Conservation (phyloP, 2,797 vertebrate species). For the Tachyglossus aculeatus region DNA sequence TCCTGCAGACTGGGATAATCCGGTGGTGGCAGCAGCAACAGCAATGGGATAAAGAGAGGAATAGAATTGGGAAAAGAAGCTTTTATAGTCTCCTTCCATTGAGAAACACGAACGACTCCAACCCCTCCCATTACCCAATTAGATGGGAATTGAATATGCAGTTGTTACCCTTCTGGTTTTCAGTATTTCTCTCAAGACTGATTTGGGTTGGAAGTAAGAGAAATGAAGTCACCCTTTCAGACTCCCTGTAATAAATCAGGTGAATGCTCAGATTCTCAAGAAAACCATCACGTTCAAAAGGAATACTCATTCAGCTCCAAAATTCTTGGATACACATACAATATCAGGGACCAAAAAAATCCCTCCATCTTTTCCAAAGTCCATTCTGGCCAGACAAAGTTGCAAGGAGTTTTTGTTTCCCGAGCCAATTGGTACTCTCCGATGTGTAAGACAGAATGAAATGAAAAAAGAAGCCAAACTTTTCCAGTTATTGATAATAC, state of each 20-base stretch:
- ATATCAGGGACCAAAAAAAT: background rate
- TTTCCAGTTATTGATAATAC: too few species aligned
- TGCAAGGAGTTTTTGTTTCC: too few species aligned
- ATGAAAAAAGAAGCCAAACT: too few species aligned
- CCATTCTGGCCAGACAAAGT: background rate
- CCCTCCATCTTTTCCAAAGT: background rate
- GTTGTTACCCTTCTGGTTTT: background rate
- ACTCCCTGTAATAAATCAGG: background rate
- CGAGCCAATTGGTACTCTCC: too few species aligned
- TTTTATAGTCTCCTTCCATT: background rate
- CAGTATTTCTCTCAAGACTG: background rate
- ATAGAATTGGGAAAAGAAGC: background rate
- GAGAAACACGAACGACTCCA: background rate
- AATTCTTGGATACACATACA: background rate
- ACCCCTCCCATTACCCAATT: background rate
- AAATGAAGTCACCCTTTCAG: slow-evolving; percentile 10
- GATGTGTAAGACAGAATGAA: too few species aligned
- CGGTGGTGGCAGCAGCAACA: background rate
- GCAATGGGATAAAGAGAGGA: background rate
- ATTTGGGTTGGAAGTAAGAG: background rate
- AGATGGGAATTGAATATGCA: background rate
- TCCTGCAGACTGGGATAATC: background rate
- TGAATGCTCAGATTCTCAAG: background rate
- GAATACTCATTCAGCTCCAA: background rate
- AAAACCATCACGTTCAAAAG: background rate